Evolutionary conservation across 2,113 vertebrate species (phyloP).

Genomic region (Alectura lathami): DNA sequence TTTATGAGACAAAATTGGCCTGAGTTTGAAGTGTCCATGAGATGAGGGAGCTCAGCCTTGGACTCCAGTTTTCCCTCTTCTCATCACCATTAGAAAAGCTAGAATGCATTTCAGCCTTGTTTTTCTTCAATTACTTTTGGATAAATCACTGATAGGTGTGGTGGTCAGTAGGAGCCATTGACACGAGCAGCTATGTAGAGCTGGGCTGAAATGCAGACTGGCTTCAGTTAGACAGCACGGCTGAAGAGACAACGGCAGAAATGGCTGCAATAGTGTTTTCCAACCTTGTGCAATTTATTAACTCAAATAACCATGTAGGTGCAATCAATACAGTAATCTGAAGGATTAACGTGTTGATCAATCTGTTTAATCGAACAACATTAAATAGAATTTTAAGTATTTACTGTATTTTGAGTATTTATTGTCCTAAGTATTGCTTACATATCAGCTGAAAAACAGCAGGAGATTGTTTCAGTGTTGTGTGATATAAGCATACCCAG

Average conservation of each 20-base stretch:
- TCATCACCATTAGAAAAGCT: neutral
- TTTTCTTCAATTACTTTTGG: neutral
- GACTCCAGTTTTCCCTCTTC: neutral
- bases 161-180: neutral
- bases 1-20: neutral
- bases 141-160: neutral
- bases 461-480: neutral
- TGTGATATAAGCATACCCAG: neutral
- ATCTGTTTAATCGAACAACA: neutral
- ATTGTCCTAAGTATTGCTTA: neutral
- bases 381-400: neutral
- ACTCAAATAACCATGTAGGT: neutral
- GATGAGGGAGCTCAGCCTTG: neutral
- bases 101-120: neutral
- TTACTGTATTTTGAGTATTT: no score
- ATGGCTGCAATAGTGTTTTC: neutral
- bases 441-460: neutral
- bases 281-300: neutral
- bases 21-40: neutral
- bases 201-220: neutral
- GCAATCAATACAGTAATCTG: neutral
- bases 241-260: neutral
- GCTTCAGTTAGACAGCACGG: rapidly evolving
- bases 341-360: neutral
- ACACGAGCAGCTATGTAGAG: neutral